Evolutionary conservation across 2,113 vertebrate species (phyloP).

Genomic region (Petrocephalus microphthalmus): DNA sequence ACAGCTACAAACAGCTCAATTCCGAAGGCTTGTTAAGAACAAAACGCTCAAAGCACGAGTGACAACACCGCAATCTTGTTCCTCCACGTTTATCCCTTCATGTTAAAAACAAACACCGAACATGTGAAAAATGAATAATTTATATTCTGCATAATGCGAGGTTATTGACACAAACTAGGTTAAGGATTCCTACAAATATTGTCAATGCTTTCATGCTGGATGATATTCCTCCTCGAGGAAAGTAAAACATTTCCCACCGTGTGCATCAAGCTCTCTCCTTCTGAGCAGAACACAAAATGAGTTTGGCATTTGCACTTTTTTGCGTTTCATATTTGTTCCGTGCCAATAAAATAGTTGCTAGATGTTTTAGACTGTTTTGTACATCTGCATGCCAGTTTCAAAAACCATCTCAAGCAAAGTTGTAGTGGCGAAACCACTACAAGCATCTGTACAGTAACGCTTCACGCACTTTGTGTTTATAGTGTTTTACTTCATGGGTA

Average conservation of each 20-base stretch:
- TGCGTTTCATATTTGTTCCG: neutral
- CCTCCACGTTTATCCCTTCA: conserved; percentile 4
- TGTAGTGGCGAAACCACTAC: neutral
- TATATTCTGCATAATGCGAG: neutral
- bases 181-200: conserved; percentile 12
- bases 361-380: neutral
- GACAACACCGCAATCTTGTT: neutral
- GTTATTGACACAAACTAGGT: conserved; percentile 18
- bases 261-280: neutral
- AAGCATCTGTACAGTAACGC: neutral
- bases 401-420: neutral
- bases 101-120: neutral
- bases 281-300: conserved; percentile 50
- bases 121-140: conserved; percentile 8
- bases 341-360: neutral
- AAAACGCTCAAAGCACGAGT: neutral
- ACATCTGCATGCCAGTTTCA: conserved; percentile 10
- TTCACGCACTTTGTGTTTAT: neutral
- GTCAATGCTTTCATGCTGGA: neutral
- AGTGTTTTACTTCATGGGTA: neutral
- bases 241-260: neutral
- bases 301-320: conserved; percentile 18
- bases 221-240: conserved; percentile 7
- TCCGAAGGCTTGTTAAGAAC: neutral
- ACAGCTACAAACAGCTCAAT: neutral